Evolutionary conservation across 1,140 invertebrate species (phyloP).

Genomic region (Heliconius hewitsoni): DNA sequence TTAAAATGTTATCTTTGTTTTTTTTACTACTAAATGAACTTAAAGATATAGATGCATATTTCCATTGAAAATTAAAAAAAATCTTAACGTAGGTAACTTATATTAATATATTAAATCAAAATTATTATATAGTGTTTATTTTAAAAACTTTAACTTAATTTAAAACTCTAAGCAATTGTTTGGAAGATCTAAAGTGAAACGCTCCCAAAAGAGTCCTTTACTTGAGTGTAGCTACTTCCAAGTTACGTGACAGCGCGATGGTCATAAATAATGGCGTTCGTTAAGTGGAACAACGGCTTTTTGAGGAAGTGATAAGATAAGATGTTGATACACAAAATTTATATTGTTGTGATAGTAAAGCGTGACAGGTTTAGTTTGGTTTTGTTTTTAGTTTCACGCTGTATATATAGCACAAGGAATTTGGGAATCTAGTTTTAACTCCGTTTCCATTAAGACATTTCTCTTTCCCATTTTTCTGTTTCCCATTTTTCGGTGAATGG

Average conservation of each 20-base stretch:
- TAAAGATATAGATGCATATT: no score
- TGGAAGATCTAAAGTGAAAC: constrained; percentile 9
- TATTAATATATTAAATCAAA: no score
- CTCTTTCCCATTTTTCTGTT: no score
- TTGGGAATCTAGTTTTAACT: no score
- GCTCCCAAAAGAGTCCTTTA: neutral
- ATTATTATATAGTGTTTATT: neutral
- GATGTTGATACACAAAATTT: constrained; percentile 3
- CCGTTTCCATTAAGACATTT: no score
- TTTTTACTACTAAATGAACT: no score
- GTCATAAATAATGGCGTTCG: constrained; percentile 6
- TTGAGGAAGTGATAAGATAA: neutral
- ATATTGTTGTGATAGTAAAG: neutral
- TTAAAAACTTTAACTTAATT: neutral
- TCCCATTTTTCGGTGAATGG: no score
- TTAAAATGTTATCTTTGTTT: no score
- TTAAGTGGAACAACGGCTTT: constrained; percentile 10
- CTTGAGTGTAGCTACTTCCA: constrained; percentile 1
- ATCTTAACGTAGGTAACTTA: no score
- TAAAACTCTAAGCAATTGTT: constrained; percentile 3
- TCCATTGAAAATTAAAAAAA: no score
- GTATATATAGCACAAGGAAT: no score
- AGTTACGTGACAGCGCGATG: neutral
- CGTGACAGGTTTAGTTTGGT: neutral
- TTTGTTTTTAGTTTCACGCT: no score